Evolutionary conservation across 2,113 vertebrate species (phyloP).

Genomic region (Rhinichthys klamathensis): DNA sequence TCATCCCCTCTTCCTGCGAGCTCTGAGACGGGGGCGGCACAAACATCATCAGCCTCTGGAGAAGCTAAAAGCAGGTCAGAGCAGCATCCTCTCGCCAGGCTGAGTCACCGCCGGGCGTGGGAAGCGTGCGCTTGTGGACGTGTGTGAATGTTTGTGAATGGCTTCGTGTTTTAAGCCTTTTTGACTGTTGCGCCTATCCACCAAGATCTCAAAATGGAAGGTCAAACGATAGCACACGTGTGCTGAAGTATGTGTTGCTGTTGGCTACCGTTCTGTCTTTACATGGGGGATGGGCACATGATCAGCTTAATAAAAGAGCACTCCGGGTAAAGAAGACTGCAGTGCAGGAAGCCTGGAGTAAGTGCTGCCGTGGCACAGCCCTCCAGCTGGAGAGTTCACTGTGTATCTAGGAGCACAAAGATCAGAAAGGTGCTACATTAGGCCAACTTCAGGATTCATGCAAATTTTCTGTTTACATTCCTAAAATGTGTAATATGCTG

Average conservation of each 20-base stretch:
- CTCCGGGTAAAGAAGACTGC: slow-evolving; percentile 33
- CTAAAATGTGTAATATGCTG: not conserved
- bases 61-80: slow-evolving; percentile 59
- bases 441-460: not conserved
- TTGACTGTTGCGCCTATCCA: not conserved
- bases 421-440: not conserved
- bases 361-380: not conserved
- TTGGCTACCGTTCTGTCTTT: not conserved
- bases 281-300: not conserved
- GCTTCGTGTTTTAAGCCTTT: not conserved
- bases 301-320: slow-evolving; percentile 9
- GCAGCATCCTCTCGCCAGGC: slow-evolving; percentile 28
- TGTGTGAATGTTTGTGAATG: slow-evolving; percentile 27
- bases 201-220: not conserved
- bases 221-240: not conserved
- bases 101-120: slow-evolving; percentile 48
- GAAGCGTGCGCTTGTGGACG: slow-evolving; percentile 22
- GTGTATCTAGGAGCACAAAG: not conserved
- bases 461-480: not conserved
- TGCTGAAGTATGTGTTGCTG: not conserved
- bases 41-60: slow-evolving; percentile 50
- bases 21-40: slow-evolving; percentile 47
- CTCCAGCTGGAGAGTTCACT: not conserved
- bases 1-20: slow-evolving; percentile 33
- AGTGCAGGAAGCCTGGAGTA: not conserved